Base-by-base conservation (phyloP, 1,140 invertebrate species). In the Zaprionus davidi region DNA sequence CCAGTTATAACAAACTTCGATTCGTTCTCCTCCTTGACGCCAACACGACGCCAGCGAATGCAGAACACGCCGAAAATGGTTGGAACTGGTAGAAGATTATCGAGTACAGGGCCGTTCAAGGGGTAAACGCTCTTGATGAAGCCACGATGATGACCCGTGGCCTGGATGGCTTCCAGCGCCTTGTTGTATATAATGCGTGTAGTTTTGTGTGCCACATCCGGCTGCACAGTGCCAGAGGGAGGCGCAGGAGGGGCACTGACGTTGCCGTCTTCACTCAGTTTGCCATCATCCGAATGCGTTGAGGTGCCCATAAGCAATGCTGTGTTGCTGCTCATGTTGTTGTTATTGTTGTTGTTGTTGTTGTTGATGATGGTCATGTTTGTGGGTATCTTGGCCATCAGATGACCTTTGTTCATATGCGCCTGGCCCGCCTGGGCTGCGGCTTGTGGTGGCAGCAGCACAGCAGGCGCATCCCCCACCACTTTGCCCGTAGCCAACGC, bases 1-100 rank as follows among this genome's bases (percentile, higher is more conserved):
- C 92, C 91, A 44, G 71, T 83, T 28, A 93, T 82, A 12, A 92
- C 66, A 78, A 93, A 93, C 73, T 93, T 93, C 9, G 92, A 92
- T 70, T 93, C 92, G 60, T 93, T 92, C 66, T 92, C 90, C 24
- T 91, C 91, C 65, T 88, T 91, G 38, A 58, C 74, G 13, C 91
- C 90, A 2, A 56, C 64, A 3, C 92, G 80, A 12, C 90, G 77
- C 92, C 92, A 93, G 49, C 84, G 91, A 55, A 93, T 90, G 60
- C 92, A 93, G 60, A 92, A 93, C 2, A 93, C 72, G 7, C 92
- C 92, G 38, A 93, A 93, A 11, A 69, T 66, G 13, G 84, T 69
- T 59, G 71, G 20, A 20, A 24, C 20, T 24, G 2, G 2, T 49
- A 11, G 11, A 5, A 1, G 17, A 6, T n/a, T n/a, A 6, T 17